phyloP scores from a whole-genome alignment of 2,113 vertebrate species.

The Dissostichus mawsoni region DNA sequence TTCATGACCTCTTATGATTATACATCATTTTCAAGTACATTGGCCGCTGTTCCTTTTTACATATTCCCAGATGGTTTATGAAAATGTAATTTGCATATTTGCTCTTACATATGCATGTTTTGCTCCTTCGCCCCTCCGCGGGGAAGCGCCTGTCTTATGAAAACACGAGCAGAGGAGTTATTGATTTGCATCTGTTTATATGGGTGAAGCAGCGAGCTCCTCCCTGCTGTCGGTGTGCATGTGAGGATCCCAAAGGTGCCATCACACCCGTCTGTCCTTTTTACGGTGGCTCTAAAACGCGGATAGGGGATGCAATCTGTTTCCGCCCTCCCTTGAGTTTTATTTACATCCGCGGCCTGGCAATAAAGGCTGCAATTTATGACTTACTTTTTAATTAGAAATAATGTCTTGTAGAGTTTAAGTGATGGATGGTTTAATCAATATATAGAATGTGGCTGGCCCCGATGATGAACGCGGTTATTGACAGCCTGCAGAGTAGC shows the following conservation, averaged over 20 bases:
- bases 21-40: conserved; percentile 60
- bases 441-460: conserved; percentile 79
- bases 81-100: conserved; percentile 61
- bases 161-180: conserved; percentile 64
- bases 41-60: conserved; percentile 29
- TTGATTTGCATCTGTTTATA: conserved; percentile 75
- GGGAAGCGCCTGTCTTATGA: conserved; percentile 50
- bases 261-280: conserved; percentile 59
- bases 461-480: conserved; percentile 76
- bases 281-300: conserved; percentile 65
- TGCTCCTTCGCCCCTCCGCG: conserved; percentile 22
- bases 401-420: conserved; percentile 89
- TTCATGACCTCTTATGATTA: conserved; percentile 64
- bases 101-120: conserved; percentile 39
- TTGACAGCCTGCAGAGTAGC: conserved; percentile 73
- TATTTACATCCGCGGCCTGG: conserved; percentile 87
- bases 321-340: conserved; percentile 83
- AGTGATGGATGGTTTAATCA: conserved; percentile 88
- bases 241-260: conserved; percentile 63
- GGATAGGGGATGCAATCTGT: conserved; percentile 69
- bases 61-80: conserved; percentile 59
- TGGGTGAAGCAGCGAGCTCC: conserved; percentile 24
- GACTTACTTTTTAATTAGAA: conserved; percentile 93
- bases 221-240: conserved; percentile 37
- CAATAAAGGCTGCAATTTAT: conserved; percentile 89